Conservation (phyloP, 2,797 vertebrate genomes). For the Carcharodon carcharias region DNA sequence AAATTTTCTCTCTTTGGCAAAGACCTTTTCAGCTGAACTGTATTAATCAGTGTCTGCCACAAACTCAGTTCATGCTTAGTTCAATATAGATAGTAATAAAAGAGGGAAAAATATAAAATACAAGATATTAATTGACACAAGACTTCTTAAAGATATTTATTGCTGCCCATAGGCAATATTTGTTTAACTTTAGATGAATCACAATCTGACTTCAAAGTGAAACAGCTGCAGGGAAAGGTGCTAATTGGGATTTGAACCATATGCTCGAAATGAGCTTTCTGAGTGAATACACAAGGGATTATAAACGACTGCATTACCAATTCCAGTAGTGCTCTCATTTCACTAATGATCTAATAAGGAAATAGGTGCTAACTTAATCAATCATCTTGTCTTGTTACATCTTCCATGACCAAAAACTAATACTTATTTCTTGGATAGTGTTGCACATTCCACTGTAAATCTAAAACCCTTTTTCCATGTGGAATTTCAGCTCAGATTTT, state of each 20-base stretch:
- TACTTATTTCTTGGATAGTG: background rate
- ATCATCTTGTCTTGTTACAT: background rate
- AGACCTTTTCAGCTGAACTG: background rate
- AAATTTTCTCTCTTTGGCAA: background rate
- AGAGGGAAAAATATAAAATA: background rate
- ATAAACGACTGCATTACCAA: background rate
- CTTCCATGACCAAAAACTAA: background rate
- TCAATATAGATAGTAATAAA: background rate
- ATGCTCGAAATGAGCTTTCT: background rate
- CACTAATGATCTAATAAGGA: background rate
- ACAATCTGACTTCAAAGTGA: conserved; percentile 28
- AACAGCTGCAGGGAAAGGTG: conserved; percentile 7
- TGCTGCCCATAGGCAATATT: conserved; percentile 14
- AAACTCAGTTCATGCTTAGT: background rate
- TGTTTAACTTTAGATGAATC: conserved; percentile 12
- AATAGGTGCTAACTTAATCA: conserved; percentile 18
- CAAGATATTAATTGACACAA: background rate
- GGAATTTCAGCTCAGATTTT: background rate
- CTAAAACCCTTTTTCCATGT: background rate
- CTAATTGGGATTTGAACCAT: background rate
- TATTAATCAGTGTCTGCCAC: background rate
- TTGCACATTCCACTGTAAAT: background rate
- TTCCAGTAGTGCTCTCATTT: background rate
- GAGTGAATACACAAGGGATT: background rate
- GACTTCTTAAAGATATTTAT: background rate